Evolutionary conservation across 2,888 invertebrate genomes (phyloP), one percentile per base, ranked within the genome.

Genomic region (Erebia palarica): DNA sequence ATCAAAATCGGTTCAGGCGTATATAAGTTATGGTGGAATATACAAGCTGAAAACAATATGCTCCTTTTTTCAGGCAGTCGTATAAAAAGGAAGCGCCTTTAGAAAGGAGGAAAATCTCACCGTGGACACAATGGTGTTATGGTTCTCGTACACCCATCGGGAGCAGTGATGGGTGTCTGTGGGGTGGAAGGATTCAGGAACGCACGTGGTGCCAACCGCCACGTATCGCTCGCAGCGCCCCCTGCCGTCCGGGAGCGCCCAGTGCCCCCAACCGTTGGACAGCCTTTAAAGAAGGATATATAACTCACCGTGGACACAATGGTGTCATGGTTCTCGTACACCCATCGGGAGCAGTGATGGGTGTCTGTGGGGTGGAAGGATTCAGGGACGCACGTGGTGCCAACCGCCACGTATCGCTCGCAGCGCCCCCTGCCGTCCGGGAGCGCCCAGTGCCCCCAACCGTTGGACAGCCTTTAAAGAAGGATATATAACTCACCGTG

Each of bases 361-460:
- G 87, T 89, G 53, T 82, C 66, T 70, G 84, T 86, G 10, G 72
- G 53, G 70, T 81, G 77, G 80, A 93, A 93, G 78, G 83, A 81
- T 59, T 71, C 78, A 0, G 86, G 76, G 0, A 72, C 67, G 79
- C 93, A 93, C 63, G 82, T 76, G 18, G 42, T 53, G n/a, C 71
- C 76, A 7, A 76, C 44, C 11, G 82, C 86, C 60, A 75, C 75
- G 65, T 81, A 80, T 1, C 91, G 83, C 69, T 82, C 78, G 82
- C 93, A 81, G 53, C 83, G 79, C 1, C 82, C 84, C 0, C 80
- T 83, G 2, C 75, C 75, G 71, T 83, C 85, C 0, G 91, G 91
- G 44, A 90, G 83, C 27, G 91, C 88, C 86, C 88, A 89, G 2
- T 75, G 47, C 0, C 86, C 86, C 93, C 93, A 93, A 2, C 73